Evolutionary conservation across 2,888 invertebrate species (phyloP).

Genomic region (Protonemura montana): DNA sequence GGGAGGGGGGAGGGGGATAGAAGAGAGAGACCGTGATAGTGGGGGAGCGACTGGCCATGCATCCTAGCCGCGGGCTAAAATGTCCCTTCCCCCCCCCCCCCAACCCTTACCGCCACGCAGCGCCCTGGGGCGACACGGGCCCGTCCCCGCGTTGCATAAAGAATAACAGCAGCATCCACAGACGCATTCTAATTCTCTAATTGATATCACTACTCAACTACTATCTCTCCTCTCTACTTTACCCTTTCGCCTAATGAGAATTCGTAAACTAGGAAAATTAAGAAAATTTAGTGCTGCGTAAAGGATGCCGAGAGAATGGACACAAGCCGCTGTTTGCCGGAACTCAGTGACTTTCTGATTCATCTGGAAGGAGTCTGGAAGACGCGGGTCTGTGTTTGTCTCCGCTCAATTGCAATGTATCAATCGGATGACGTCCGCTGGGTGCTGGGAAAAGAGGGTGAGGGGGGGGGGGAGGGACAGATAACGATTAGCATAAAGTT

Average conservation of each 20-base stretch:
- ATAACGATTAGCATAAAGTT: too few relatives aligned
- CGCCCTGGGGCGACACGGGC: neutral
- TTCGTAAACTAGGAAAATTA: constrained; percentile 7
- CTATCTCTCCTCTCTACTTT: constrained; percentile 5
- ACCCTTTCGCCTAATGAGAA: constrained; percentile 2
- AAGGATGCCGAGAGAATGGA: neutral
- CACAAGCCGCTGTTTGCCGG: neutral
- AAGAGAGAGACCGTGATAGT: neutral
- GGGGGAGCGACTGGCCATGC: neutral
- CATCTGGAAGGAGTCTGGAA: neutral
- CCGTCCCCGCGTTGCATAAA: neutral
- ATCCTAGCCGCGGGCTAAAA: neutral
- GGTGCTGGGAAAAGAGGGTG: too few relatives aligned
- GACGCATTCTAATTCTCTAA: constrained; percentile 1
- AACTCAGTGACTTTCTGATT: neutral
- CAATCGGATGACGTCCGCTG: too few relatives aligned
- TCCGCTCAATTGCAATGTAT: too few relatives aligned
- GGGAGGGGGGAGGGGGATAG: neutral
- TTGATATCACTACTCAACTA: constrained; percentile 7
- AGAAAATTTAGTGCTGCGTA: neutral
- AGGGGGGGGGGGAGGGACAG: too few relatives aligned
- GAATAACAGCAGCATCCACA: neutral
- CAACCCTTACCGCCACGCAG: neutral
- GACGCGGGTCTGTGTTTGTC: too few relatives aligned
- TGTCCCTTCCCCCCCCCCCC: neutral